phyloP scores from a whole-genome alignment of 2,888 invertebrate genomes.

The Hermaeophaga mercurialis region DNA sequence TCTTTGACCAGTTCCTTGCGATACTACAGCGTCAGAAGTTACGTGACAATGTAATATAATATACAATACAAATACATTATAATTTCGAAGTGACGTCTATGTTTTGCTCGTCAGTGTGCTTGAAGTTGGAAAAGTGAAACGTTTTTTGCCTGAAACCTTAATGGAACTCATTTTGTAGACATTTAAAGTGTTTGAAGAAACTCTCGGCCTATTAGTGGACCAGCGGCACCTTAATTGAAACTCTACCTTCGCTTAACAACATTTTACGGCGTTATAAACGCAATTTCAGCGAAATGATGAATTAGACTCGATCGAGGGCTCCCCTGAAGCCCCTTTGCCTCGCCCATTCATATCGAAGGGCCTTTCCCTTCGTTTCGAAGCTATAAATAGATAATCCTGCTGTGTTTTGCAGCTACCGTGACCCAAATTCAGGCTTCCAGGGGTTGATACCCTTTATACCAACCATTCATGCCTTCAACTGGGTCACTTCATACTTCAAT shows the following conservation, averaged over 20 bases:
- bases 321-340: background rate
- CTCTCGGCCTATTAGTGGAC: background rate
- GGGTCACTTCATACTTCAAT: conserved; percentile 48
- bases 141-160: no score
- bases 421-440: conserved; percentile 47
- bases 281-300: conserved; percentile 11
- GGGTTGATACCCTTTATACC: conserved; percentile 56
- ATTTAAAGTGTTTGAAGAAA: no score
- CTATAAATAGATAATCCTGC: conserved; percentile 29
- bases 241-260: background rate
- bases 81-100: no score
- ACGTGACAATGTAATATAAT: no score
- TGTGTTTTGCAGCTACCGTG: conserved; percentile 22
- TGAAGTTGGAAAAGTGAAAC: no score
- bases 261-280: background rate
- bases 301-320: conserved; percentile 1
- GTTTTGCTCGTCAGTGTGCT: no score
- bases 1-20: no score
- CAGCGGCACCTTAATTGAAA: background rate
- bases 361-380: conserved; percentile 9
- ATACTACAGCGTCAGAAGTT: no score
- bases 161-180: no score
- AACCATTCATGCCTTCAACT: conserved; percentile 45
- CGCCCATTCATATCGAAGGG: conserved; percentile 1
- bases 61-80: no score